Base-by-base conservation (phyloP, 2,113 vertebrate genomes). In the Ptilorrhoa leucosticta region DNA sequence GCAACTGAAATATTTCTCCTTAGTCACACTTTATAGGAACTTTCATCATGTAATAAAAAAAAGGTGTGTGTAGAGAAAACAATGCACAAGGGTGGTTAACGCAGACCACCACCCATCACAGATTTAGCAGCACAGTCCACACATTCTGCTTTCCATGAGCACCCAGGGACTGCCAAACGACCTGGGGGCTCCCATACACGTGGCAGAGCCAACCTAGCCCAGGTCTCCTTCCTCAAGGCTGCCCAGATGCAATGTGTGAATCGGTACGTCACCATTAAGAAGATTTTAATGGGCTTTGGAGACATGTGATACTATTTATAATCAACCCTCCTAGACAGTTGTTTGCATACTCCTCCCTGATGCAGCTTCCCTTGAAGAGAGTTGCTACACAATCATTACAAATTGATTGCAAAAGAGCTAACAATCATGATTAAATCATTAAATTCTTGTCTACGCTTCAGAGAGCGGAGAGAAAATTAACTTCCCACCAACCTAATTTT, bases 381-480 rank as follows among this genome's bases (percentile, higher is more conserved):
- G 98, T 99, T 98, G 98, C 98, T 98, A 99, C 98, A 99, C 99
- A 99, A 99, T 99, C 99, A 99, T 99, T 99, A 99, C 99, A 99
- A 99, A 99, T 99, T 99, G 99, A 99, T 99, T 99, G 99, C 99
- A 99, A 99, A 99, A 99, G 99, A 99, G 99, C 99, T 99, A 99
- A 99, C 99, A 99, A 99, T 99, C 99, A 99, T 99, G 99, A 99
- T 99, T 99, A 99, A 99, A 99, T 99, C 99, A 99, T 99, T 99
- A 99, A 99, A 99, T 99, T 99, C 98, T 98, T 99, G 99, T 99
- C 99, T 99, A 98, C 98, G 99, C 99, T 99, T 99, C 99, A 99
- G 97, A 99, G 99, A 99, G 99, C 98, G 97, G 97, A 98, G 98
- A 99, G 99, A 99, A 99, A 99, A 99, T 99, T 99, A 99, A 99